These are phyloP conservation scores for Unio pictorum DNA, from an alignment of 2,888 invertebrate species.

Conservation along the genomic window DNA sequence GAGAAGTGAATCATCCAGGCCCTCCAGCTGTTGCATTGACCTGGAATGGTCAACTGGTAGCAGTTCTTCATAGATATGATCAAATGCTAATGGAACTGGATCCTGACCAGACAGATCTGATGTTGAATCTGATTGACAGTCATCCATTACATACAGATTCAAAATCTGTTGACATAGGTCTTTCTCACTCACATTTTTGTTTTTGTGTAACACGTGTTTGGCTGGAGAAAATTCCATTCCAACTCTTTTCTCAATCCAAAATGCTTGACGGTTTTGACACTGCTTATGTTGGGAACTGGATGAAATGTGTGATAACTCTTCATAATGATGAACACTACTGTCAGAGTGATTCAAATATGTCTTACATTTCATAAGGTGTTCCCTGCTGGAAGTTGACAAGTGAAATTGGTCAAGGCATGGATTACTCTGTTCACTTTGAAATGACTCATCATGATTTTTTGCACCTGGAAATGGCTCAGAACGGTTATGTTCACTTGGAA, in stretches of 20 bases:
- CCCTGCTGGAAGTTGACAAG: too few species aligned
- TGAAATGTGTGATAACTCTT: too few species aligned
- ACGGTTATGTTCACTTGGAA: too few species aligned
- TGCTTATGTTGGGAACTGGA: too few species aligned
- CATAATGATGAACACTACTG: too few species aligned
- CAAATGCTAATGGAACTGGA: neutral
- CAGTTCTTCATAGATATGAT: conserved; percentile 2
- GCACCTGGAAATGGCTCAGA: too few species aligned
- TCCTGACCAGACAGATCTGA: neutral
- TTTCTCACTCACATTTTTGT: conserved; percentile 32
- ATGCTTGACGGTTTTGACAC: too few species aligned
- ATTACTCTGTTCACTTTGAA: too few species aligned
- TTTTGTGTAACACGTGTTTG: conserved; percentile 34
- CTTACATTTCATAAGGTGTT: too few species aligned
- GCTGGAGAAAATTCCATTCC: conserved; percentile 35
- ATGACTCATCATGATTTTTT: too few species aligned
- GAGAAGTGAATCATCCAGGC: conserved; percentile 18
- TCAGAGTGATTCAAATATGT: too few species aligned
- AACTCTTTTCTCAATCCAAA: conserved; percentile 27
- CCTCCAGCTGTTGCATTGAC: neutral
- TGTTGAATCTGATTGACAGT: conserved; percentile 29
- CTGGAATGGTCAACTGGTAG: neutral
- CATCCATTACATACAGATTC: conserved; percentile 47
- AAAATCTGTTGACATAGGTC: conserved; percentile 47
- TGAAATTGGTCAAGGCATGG: too few species aligned